Conservation (phyloP, 2,888 invertebrate species). For the Patella ulyssiponensis region DNA sequence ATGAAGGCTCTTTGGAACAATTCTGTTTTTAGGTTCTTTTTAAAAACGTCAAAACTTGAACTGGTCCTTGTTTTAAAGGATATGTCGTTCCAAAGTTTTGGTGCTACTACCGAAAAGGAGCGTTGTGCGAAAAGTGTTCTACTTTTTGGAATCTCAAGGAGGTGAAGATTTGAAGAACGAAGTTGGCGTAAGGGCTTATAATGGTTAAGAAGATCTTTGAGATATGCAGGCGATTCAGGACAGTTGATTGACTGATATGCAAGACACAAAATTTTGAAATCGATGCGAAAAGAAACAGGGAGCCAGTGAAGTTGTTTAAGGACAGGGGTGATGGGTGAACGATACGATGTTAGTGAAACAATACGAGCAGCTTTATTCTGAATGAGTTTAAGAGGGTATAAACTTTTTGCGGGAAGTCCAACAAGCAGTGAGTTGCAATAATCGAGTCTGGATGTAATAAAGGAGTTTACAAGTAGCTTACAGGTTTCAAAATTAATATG, state of each 20-base stretch:
- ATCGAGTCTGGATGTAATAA: constrained; percentile 11
- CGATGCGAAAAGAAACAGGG: constrained; percentile 1
- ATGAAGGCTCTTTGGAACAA: too few relatives aligned
- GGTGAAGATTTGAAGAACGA: too few relatives aligned
- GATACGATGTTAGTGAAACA: not conserved
- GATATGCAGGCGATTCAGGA: not conserved
- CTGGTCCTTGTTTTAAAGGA: too few relatives aligned
- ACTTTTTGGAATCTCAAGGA: too few relatives aligned
- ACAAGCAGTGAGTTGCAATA: constrained; percentile 13
- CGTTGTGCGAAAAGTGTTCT: too few relatives aligned
- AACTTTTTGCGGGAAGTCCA: not conserved
- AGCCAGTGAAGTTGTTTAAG: constrained; percentile 16
- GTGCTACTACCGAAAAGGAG: too few relatives aligned
- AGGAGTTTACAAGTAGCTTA: too few relatives aligned
- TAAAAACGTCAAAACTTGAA: too few relatives aligned
- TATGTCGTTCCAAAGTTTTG: too few relatives aligned
- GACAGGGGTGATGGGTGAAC: constrained; percentile 3
- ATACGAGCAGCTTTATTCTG: constrained; percentile 20
- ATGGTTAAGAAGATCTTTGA: not conserved
- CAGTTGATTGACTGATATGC: constrained; percentile 8
- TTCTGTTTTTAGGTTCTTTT: too few relatives aligned
- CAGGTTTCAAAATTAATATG: too few relatives aligned
- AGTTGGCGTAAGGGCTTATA: too few relatives aligned
- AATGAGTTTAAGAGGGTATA: not conserved
- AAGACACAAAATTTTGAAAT: constrained; percentile 13